Base-by-base conservation (phyloP, 1,140 invertebrate species). In the Epicauta chinensis region DNA sequence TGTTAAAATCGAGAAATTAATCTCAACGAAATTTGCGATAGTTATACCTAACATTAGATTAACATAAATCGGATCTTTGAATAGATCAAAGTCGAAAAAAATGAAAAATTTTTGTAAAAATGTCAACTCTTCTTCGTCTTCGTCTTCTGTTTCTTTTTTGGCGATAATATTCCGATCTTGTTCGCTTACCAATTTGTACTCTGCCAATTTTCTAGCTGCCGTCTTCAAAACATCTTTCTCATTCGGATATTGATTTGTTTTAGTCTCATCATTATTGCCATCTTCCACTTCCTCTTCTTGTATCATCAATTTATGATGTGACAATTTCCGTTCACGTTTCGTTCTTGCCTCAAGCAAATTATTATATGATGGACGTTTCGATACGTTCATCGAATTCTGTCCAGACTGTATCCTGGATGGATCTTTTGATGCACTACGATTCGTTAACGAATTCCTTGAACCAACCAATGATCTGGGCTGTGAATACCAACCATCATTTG, bases 31-130 rank as follows among this genome's bases (percentile, higher is more conserved):
- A 10, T 81, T 77, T 0, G 82, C 82, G 1, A 84, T 63, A 0
- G 81, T 81, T 47, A 86, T 68, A 0, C 83, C 82, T n/a, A 83
- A 53, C 69, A 84, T 76, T 32, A 85, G 77, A 62, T 80, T 84
- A 1, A 84, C 66, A 52, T 78, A 81, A 41, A 75, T 65, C 6
- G 73, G 71, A 65, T 82, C 79, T 37, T 68, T 70, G 1, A 82
- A 61, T n/a, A 81, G 58, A 44, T 74, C 71, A 2, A 81, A 59
- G 58, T 81, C 79, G 53, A 79, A 79, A 16, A 78, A 72, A 10
- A 68, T 56, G 0, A 70, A 58, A 13, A 78, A 41, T 53, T 67
- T 63, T 30, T 60, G 45, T 40, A 58, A 55, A 16, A 64, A 53
- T 6, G 44, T 56, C 15, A 46, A 31, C 41, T 49, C 12, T 45